Evolutionary conservation across 2,113 vertebrate species (phyloP), one percentile per base, ranked within the genome.

Genomic region (Forbesichthys papilliferus): DNA sequence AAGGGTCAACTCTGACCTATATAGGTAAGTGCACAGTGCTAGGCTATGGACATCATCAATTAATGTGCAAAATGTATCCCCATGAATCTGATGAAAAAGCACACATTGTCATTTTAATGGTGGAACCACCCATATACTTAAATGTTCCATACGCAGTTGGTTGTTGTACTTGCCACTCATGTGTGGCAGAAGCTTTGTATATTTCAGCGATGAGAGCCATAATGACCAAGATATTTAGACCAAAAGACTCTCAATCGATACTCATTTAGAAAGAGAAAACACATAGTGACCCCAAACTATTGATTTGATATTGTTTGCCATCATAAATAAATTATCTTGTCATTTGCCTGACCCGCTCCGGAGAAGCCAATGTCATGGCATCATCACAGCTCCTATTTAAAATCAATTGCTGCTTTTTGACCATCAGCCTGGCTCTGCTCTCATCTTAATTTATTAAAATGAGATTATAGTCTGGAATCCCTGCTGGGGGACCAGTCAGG

Each of bases 251-350:
- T 72, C 3, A 6, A 78, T 88, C 68, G n/a, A 74, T 77, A 47
- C 34, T 75, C 55, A 74, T 82, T 79, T 64, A 75, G 61, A 12
- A 77, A 74, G 55, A 80, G 74, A 80, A 52, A 53, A 72, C 69
- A 36, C 16, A 53, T 0, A 65, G 71, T 55, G 16, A 62, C 66
- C 12, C 51, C 9, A 56, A 27, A 48, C 9, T 71, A 67, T 42
- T 42, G 49, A 54, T 48, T 61, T 74, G 51, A 55, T 55, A 36
- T 74, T 82, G 81, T 67, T 69, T 3, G 55, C 13, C 62, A 61
- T 78, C 55, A 61, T 80, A 68, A 54, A 55, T 72, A 65, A 71
- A 68, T 73, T 42, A 83, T 80, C 49, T 20, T 47, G 77, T 48
- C n/a, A 71, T 82, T 69, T 69, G 64, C 78, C 73, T 42, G 64